Base-by-base conservation (phyloP, 2,888 invertebrate species). In the Drosophila austrosaltans region DNA sequence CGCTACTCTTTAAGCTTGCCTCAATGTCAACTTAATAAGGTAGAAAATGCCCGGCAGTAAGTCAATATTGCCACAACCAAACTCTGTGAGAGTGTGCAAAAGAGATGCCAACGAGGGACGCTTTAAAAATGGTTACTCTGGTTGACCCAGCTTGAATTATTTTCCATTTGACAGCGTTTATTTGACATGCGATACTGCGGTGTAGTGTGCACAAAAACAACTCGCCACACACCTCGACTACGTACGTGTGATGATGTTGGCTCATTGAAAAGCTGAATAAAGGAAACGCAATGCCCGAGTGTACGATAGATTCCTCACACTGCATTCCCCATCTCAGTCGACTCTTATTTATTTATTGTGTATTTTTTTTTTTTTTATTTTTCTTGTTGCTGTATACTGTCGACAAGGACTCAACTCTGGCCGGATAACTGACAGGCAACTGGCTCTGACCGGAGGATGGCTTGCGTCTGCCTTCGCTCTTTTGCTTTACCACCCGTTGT, bases 11-110 rank as follows among this genome's bases (percentile, higher is more conserved):
- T 44, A 76, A 75, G 56, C 22, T 59, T 30, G 53, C 66, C 66
- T 39, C 82, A 86, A 86, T 86, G 81, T 81, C 86, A 82, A 69
- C 59, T 66, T 62, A 75, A 72, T 75, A 62, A 68, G 64, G 57
- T 61, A 58, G 53, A 65, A 59, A 72, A 61, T 61, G 63, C 60
- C 65, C 76, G 75, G 61, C 70, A 69, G 70, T 70, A 70, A 74
- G 76, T 75, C 73, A 75, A 73, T 73, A 75, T 73, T 57, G 75
- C 63, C 7, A n/a, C 30, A 30, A 53, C 68, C 57, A 53, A 16
- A 39, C 60, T 36, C 36, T 8, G 8, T 36, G 36, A 8, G 36
- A 8, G 36, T 36, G 10, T 20, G 16, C 8, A 1, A 44, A 56
- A 25, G 56, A 68, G 56, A 60, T 10, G 39, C 75, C 59, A 70